These are phyloP conservation scores for Bombus confusus DNA, from an alignment of 1,140 invertebrate species.

Conservation along the genomic window DNA sequence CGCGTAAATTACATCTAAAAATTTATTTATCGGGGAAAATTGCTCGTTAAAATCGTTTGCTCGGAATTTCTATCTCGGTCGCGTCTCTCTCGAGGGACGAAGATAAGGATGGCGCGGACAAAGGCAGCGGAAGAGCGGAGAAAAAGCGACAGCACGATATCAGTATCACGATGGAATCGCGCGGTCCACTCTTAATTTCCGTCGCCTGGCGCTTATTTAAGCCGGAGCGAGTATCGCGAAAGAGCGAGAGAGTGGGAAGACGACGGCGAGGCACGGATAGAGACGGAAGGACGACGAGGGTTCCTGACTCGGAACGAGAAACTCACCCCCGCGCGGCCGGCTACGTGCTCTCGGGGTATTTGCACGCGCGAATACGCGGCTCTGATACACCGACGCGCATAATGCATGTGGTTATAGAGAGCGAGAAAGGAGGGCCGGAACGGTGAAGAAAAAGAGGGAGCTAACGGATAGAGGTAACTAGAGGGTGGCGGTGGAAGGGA, in stretches of 20 bases:
- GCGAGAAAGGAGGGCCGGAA: constrained; percentile 44
- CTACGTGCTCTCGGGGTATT: constrained; percentile 56
- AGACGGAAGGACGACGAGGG: neutral
- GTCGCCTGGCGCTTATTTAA: constrained; percentile 46
- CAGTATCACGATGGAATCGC: constrained; percentile 35
- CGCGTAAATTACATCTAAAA: neutral
- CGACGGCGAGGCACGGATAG: neutral
- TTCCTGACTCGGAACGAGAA: constrained; percentile 35
- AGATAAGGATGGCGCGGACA: neutral
- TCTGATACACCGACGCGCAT: constrained; percentile 63
- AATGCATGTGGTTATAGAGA: constrained; percentile 57
- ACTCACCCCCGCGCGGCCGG: constrained; percentile 24
- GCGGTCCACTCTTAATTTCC: constrained; percentile 56
- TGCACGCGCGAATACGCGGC: constrained; percentile 64
- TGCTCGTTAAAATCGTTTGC: neutral
- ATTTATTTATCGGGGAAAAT: neutral
- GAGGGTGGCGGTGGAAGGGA: constrained; percentile 33
- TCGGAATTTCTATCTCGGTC: too few relatives aligned
- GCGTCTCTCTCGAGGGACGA: neutral
- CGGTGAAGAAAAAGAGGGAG: constrained; percentile 47
- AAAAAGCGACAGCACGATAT: neutral
- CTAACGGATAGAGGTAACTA: constrained; percentile 32
- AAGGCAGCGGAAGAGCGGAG: neutral
- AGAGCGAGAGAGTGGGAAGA: neutral
- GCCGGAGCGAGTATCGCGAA: neutral